Conservation (phyloP, 1,140 invertebrate species). For the Potamilus streckersoni region DNA sequence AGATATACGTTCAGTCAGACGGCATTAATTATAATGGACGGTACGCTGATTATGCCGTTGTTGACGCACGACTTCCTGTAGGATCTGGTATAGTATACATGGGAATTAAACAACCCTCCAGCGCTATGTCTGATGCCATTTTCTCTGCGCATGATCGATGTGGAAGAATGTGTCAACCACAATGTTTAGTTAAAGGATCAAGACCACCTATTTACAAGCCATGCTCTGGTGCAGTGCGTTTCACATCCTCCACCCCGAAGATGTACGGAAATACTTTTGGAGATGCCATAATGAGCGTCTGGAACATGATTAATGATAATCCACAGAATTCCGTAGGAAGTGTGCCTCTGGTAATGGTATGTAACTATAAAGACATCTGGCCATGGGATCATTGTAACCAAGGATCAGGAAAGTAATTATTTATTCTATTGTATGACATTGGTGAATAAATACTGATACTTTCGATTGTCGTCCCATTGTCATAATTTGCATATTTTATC, state of each 20-base stretch:
- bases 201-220: background rate
- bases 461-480: too few species aligned
- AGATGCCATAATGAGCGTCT: background rate
- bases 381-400: too few species aligned
- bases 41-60: slow-evolving; percentile 8
- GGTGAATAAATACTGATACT: too few species aligned
- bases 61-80: slow-evolving; percentile 1
- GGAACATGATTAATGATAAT: background rate
- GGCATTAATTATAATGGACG: slow-evolving; percentile 18
- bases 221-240: slow-evolving; percentile 11
- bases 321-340: too few species aligned
- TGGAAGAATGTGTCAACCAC: slow-evolving; percentile 18
- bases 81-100: slow-evolving; percentile 1
- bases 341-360: too few species aligned
- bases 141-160: slow-evolving; percentile 17
- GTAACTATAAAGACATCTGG: too few species aligned
- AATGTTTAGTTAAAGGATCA: slow-evolving; percentile 3
- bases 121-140: background rate
- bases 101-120: slow-evolving; percentile 8
- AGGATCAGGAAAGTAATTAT: too few species aligned
- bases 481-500: too few species aligned
- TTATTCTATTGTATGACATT: too few species aligned
- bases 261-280: slow-evolving; percentile 13
- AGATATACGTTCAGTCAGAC: slow-evolving; percentile 2
- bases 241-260: background rate